These are phyloP conservation scores for Chalcosyrphus nemorum DNA, from an alignment of 2,888 invertebrate species.

Conservation along the genomic window DNA sequence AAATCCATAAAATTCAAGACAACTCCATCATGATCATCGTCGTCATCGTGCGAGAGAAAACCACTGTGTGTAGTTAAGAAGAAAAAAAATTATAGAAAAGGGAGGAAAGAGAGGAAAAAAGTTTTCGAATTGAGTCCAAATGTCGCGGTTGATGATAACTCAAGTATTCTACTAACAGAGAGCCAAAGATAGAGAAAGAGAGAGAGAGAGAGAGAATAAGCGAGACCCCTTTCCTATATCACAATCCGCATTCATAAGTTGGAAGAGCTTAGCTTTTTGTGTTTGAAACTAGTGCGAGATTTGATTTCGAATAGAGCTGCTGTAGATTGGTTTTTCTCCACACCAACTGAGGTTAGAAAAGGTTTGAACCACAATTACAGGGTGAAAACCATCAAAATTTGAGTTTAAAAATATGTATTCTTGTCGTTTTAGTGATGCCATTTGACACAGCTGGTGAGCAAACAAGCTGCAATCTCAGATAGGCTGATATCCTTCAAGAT, in stretches of 20 bases:
- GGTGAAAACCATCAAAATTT: neutral
- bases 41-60: conserved; percentile 39
- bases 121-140: conserved; percentile 62
- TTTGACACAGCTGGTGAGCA: conserved; percentile 22
- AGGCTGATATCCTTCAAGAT: conserved; percentile 47
- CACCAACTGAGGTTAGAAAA: neutral
- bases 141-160: conserved; percentile 64
- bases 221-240: conserved; percentile 28
- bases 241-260: conserved; percentile 18
- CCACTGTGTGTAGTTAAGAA: conserved; percentile 29
- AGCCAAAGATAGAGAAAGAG: neutral
- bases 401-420: neutral
- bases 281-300: conserved; percentile 36
- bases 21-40: conserved; percentile 38
- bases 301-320: conserved; percentile 32
- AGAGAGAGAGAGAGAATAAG: conserved; percentile 20
- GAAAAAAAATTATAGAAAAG: conserved; percentile 11
- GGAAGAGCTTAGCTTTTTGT: conserved; percentile 41
- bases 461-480: conserved; percentile 9
- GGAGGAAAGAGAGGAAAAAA: conserved; percentile 36
- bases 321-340: neutral
- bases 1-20: conserved; percentile 19
- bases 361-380: conserved; percentile 52
- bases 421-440: conserved; percentile 47
- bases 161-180: conserved; percentile 30